Percentiles rank a stretch among this genome's conserved stretches.
phyloP scores from a whole-genome alignment of 2,113 vertebrate genomes.

The Dasyprocta punctata region DNA sequence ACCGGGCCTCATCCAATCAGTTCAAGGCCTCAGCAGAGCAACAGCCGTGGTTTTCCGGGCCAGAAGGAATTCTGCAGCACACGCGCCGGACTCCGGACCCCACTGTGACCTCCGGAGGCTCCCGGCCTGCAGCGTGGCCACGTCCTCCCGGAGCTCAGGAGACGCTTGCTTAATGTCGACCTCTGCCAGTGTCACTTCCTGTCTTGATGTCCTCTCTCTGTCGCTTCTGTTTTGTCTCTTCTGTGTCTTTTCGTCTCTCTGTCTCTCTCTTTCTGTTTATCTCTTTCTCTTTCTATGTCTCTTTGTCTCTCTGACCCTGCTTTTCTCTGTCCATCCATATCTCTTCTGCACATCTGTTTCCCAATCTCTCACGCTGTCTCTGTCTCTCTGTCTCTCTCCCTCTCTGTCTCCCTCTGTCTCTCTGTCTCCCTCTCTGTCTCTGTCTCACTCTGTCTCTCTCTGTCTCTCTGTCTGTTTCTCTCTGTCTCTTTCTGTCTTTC shows the following conservation, averaged over 20 bases:
- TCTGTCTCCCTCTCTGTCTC: no score
- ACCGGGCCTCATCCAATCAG: background rate
- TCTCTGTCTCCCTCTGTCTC: no score
- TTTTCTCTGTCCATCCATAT: no score
- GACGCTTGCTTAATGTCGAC: background rate
- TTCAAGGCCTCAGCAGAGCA: background rate
- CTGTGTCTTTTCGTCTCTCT: no score
- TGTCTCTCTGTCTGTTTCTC: no score
- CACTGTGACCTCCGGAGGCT: background rate
- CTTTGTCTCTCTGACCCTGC: no score
- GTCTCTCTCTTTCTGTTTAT: no score
- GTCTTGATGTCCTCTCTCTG: background rate
- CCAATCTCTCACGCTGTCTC: no score
- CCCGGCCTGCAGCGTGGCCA: fast-evolving
- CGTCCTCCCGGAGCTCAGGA: background rate
- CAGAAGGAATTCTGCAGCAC: background rate
- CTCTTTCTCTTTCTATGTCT: background rate
- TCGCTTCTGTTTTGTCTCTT: background rate
- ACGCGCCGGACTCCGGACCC: background rate
- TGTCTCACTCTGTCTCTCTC: no score
- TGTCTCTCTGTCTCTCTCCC: no score
- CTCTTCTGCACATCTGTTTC: no score
- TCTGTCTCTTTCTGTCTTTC: no score
- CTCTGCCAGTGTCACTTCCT: background rate
- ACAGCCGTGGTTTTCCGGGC: background rate